phyloP scores from a whole-genome alignment of 2,888 invertebrate genomes.

The Zaprionus obscuricornis region DNA sequence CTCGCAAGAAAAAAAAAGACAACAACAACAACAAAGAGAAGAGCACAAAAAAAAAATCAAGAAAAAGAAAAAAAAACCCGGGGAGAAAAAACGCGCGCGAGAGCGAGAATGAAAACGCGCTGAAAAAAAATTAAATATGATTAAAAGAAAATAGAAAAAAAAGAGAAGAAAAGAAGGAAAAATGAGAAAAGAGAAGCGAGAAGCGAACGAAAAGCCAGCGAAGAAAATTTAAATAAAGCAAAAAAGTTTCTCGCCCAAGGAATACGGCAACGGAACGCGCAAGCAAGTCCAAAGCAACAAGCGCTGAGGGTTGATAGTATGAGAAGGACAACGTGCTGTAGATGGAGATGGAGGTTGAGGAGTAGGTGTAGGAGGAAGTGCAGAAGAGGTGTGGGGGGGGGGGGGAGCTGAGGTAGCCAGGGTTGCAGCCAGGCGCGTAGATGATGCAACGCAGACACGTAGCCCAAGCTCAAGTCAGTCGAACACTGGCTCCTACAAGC shows the following conservation, averaged over 20 bases:
- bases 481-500: conserved; percentile 13
- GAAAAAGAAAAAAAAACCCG: conserved; percentile 30
- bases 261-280: conserved; percentile 44
- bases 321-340: not conserved
- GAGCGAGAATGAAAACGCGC: conserved; percentile 65
- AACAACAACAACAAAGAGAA: conserved; percentile 28
- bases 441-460: conserved; percentile 69
- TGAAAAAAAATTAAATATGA: conserved; percentile 72
- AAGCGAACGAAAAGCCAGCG: conserved; percentile 36
- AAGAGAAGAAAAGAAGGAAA: conserved; percentile 6
- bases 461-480: conserved; percentile 13
- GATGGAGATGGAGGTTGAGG: not conserved
- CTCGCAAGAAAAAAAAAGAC: conserved; percentile 28
- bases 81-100: conserved; percentile 45
- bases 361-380: not conserved
- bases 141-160: conserved; percentile 71
- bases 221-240: conserved; percentile 58
- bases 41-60: conserved; percentile 19
- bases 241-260: conserved; percentile 54
- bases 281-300: conserved; percentile 65
- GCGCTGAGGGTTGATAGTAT: conserved; percentile 37
- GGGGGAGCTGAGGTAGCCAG: not conserved
- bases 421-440: conserved; percentile 39
- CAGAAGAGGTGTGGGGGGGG: not conserved
- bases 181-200: conserved; percentile 23